These are phyloP conservation scores for Drosophila ananassae DNA, from an alignment of 1,140 invertebrate species.

Conservation along the genomic window DNA sequence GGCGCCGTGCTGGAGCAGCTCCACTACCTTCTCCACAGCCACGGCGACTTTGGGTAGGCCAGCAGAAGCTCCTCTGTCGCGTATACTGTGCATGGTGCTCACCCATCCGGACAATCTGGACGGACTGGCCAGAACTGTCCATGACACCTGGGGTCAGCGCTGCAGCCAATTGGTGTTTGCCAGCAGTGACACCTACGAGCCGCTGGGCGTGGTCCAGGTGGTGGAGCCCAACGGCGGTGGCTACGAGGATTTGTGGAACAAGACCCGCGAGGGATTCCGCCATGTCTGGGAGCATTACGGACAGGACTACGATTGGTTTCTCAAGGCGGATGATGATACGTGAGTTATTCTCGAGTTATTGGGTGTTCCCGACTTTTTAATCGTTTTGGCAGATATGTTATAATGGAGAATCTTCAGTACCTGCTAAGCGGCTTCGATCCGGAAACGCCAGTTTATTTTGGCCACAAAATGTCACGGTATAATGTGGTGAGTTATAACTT, in stretches of 20 bases:
- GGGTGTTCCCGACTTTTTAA: not conserved
- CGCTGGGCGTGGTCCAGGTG: slow-evolving; percentile 86
- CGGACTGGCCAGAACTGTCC: slow-evolving; percentile 94
- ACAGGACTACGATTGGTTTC: slow-evolving; percentile 94
- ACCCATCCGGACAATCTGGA: slow-evolving; percentile 95
- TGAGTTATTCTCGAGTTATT: slow-evolving; percentile 85
- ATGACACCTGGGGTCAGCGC: slow-evolving; percentile 96
- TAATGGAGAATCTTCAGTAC: slow-evolving; percentile 96
- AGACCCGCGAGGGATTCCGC: slow-evolving; percentile 96
- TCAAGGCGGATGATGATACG: slow-evolving; percentile 98
- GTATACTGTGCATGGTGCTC: slow-evolving; percentile 97
- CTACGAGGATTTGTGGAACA: slow-evolving; percentile 95
- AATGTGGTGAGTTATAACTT: slow-evolving; percentile 64
- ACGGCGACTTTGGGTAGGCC: not conserved
- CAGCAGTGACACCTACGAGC: slow-evolving; percentile 88
- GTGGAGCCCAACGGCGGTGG: slow-evolving; percentile 89
- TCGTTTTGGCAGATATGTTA: slow-evolving; percentile 85
- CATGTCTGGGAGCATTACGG: slow-evolving; percentile 92
- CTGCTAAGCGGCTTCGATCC: slow-evolving; percentile 91
- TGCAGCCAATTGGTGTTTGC: slow-evolving; percentile 95
- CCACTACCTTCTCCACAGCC: slow-evolving; percentile 7
- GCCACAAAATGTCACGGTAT: slow-evolving; percentile 88
- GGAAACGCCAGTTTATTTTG: slow-evolving; percentile 92
- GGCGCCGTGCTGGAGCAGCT: slow-evolving; percentile 32
- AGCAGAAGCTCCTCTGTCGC: slow-evolving; percentile 85